Conservation (phyloP, 2,113 vertebrate species). For the Plecturocebus donacophilus region DNA sequence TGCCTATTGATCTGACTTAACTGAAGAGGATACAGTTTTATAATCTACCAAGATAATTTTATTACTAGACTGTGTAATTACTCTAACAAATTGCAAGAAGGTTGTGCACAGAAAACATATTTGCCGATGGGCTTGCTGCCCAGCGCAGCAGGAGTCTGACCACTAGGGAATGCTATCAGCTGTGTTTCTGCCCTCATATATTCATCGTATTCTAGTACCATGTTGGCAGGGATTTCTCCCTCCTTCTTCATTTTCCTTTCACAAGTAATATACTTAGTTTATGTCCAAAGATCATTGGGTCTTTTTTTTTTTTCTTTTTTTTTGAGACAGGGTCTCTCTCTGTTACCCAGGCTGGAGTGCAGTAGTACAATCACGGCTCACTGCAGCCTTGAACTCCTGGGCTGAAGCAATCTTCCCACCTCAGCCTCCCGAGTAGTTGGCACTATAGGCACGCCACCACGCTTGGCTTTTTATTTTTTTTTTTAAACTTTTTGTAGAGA, state of each 20-base stretch:
- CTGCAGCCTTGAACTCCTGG: too few species aligned
- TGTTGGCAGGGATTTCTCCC: background rate
- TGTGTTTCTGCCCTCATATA: background rate
- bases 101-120: background rate
- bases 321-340: too few species aligned
- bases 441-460: too few species aligned
- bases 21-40: background rate
- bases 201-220: rapidly evolving
- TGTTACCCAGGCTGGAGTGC: too few species aligned
- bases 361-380: too few species aligned
- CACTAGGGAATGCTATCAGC: background rate
- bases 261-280: background rate
- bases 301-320: too few species aligned
- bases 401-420: too few species aligned
- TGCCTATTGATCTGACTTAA: background rate
- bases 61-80: background rate
- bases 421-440: too few species aligned
- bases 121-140: too few species aligned
- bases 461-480: too few species aligned
- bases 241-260: background rate
- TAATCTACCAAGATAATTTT: background rate
- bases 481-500: too few species aligned
- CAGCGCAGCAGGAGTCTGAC: background rate
- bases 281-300: background rate
- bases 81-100: background rate